A percentile compares a stretch with the other conserved stretches of the same genome.
Evolutionary conservation across 2,113 vertebrate genomes (phyloP).

Genomic region (Jaculus jaculus): DNA sequence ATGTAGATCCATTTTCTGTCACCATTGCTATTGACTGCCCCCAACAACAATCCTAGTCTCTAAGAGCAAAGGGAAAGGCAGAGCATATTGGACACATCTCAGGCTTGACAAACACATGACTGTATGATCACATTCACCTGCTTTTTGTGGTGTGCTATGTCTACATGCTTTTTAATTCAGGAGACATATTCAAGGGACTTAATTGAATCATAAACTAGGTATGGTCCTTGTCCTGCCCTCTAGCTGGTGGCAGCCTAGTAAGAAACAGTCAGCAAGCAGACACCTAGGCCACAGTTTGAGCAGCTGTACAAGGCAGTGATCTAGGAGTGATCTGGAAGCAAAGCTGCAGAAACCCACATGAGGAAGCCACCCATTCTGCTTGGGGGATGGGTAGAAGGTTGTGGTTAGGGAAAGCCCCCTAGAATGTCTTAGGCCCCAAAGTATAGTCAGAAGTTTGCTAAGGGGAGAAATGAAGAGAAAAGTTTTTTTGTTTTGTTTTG

Average conservation of each 20-base stretch:
- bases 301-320: background rate
- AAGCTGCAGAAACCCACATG: conserved; percentile 64
- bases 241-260: conserved; percentile 18
- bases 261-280: background rate
- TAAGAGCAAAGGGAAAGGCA: background rate
- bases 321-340: conserved; percentile 43
- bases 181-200: background rate
- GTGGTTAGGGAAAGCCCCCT: conserved; percentile 79
- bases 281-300: conserved; percentile 63
- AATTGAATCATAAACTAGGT: background rate
- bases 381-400: conserved; percentile 63
- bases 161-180: background rate
- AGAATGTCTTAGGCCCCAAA: conserved; percentile 50
- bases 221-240: background rate
- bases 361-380: conserved; percentile 66
- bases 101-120: background rate
- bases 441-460: conserved; percentile 46
- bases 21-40: background rate
- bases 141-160: background rate
- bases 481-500: conserved; percentile 26
- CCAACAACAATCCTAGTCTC: background rate
- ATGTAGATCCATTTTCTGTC: background rate
- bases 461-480: conserved; percentile 43
- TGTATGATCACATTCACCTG: background rate
- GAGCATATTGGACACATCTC: background rate